Evolutionary conservation across 2,113 vertebrate genomes (phyloP).

Genomic region (Xenus cinereus): DNA sequence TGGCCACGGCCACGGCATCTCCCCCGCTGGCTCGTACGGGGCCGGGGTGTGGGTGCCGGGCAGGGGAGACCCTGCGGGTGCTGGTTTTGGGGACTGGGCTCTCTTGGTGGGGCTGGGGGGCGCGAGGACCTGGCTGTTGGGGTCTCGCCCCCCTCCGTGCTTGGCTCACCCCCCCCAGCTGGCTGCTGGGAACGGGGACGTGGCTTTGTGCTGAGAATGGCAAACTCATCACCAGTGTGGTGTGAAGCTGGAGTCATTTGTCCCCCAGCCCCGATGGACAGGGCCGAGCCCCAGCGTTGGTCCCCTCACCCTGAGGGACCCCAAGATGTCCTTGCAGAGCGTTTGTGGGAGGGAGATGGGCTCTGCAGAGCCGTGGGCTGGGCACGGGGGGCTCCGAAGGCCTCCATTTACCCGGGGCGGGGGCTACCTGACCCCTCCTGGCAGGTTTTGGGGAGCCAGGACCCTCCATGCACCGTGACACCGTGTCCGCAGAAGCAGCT

Average conservation of each 20-base stretch:
- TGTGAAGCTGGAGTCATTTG: accelerated
- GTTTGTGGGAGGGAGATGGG: accelerated
- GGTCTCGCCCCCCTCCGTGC: accelerated
- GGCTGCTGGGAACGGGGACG: background rate
- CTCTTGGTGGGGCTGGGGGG: background rate
- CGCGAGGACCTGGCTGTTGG: accelerated
- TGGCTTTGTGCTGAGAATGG: accelerated
- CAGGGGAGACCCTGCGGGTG: background rate
- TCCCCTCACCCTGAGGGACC: accelerated
- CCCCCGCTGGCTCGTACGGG: accelerated
- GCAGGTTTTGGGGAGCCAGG: background rate
- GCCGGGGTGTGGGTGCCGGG: background rate
- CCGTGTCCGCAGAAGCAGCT: accelerated
- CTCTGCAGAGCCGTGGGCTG: accelerated
- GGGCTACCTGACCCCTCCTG: accelerated
- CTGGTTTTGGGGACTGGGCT: accelerated
- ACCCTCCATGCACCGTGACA: accelerated
- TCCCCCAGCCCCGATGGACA: accelerated
- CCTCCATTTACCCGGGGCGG: accelerated
- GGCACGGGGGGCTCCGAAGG: background rate
- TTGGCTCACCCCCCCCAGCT: background rate
- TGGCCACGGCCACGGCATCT: background rate
- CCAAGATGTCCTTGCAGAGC: background rate
- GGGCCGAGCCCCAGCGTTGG: background rate
- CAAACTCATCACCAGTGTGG: accelerated